Evolutionary conservation across 2,888 invertebrate species (phyloP).

Genomic region (Erebia epiphron): DNA sequence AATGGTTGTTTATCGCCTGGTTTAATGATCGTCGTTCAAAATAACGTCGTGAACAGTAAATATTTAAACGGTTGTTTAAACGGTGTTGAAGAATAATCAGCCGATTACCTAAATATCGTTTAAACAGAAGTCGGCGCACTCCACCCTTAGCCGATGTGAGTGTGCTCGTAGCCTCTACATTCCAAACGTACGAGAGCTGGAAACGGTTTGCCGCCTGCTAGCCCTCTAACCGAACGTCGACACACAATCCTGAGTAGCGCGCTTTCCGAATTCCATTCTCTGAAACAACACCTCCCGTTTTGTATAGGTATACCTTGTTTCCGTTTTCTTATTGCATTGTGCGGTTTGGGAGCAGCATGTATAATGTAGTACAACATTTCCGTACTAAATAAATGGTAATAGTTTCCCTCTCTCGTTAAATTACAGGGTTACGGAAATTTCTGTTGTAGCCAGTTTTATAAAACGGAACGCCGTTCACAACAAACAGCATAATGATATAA

Average conservation of each 20-base stretch:
- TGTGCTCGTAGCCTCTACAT: conserved; percentile 65
- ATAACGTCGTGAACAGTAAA: too few species aligned
- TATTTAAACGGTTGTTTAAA: too few species aligned
- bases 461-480: conserved; percentile 44
- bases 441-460: conserved; percentile 16
- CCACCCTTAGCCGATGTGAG: conserved; percentile 57
- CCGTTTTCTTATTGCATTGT: conserved; percentile 31
- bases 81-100: too few species aligned
- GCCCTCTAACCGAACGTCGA: conserved; percentile 60
- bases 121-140: too few species aligned
- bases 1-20: too few species aligned
- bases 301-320: conserved; percentile 37
- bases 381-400: conserved; percentile 20
- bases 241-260: conserved; percentile 58
- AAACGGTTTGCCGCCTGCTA: conserved; percentile 64
- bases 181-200: conserved; percentile 63
- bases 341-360: conserved; percentile 11
- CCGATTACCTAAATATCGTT: too few species aligned
- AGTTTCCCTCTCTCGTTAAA: conserved; percentile 19
- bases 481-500: conserved; percentile 27
- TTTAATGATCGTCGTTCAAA: too few species aligned
- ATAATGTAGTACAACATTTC: conserved; percentile 14
- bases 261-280: conserved; percentile 68
- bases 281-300: conserved; percentile 58
- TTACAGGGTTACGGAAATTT: conserved; percentile 15